phyloP scores from a whole-genome alignment of 2,113 vertebrate species.

The Pardalotus punctatus region DNA sequence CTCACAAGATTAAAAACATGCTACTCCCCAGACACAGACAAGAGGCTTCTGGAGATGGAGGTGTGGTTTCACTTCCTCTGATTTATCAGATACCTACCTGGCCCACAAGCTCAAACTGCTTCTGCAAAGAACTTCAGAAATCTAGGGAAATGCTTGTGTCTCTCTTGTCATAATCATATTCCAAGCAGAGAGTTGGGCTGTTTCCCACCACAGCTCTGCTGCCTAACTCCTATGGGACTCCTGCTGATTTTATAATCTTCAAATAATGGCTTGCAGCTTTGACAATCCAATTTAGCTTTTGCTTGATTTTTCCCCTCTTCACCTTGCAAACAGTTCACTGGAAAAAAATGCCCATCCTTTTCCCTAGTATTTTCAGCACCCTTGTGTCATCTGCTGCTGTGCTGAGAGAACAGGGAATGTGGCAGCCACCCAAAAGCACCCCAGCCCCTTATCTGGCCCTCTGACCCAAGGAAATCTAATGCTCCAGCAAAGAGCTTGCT shows the following conservation, averaged over 20 bases:
- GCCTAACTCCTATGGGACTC: not conserved
- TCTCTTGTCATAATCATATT: not conserved
- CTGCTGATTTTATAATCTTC: constrained; percentile 11
- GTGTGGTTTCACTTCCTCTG: not conserved
- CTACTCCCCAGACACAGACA: not conserved
- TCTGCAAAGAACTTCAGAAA: not conserved
- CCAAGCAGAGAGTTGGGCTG: not conserved
- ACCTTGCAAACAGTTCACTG: not conserved
- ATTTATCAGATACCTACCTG: not conserved
- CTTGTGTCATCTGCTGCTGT: not conserved
- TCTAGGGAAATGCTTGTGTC: not conserved
- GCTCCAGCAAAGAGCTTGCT: not conserved
- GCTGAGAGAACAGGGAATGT: not conserved
- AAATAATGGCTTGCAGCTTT: not conserved
- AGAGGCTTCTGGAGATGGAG: not conserved
- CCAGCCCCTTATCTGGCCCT: not conserved
- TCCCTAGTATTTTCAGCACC: not conserved
- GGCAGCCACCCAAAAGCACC: not conserved
- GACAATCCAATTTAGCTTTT: not conserved
- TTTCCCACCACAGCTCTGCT: not conserved
- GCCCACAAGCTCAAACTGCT: not conserved
- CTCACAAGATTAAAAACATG: not conserved
- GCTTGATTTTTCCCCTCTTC: accelerated
- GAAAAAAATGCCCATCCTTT: not conserved
- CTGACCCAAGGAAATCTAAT: not conserved